Percentiles rank a stretch among this genome's conserved stretches.
Conservation (phyloP, 2,797 vertebrate species). For the Cephalopachus bancanus region DNA sequence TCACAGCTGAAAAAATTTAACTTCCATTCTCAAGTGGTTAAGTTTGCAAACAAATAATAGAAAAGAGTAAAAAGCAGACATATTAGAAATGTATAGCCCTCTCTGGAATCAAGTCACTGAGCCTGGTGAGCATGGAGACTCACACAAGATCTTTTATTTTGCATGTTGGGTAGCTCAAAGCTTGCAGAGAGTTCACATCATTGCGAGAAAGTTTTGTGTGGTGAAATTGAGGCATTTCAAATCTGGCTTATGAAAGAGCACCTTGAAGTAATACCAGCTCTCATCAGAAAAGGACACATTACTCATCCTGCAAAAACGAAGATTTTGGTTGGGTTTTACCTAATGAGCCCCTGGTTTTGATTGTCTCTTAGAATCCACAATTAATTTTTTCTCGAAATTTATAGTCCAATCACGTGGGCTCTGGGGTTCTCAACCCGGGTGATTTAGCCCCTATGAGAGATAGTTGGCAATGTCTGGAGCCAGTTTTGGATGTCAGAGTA, state of each 20-base stretch:
- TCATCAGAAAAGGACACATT: not conserved
- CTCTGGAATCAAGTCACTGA: rapidly evolving
- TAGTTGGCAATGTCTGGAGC: not conserved
- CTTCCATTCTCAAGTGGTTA: not conserved
- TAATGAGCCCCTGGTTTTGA: not conserved
- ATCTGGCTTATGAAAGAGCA: not conserved
- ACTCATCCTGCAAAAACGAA: not conserved
- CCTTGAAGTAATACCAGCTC: not conserved
- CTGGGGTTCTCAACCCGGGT: not conserved
- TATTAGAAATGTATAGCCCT: not conserved
- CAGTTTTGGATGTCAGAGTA: not conserved
- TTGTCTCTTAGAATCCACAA: not conserved
- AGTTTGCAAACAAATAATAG: not conserved
- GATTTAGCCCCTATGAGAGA: not conserved
- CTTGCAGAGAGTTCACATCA: not conserved
- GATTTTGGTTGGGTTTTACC: not conserved
- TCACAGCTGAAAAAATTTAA: not conserved
- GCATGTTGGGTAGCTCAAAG: not conserved
- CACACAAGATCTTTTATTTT: not conserved
- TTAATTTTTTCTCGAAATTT: too few species aligned
- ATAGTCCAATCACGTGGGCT: not conserved
- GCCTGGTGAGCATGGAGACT: rapidly evolving
- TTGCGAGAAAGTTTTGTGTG: rapidly evolving
- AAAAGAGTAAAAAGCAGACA: not conserved
- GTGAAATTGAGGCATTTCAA: not conserved